These are phyloP conservation scores for Luffia ferchaultella DNA, from an alignment of 2,888 invertebrate species.

Conservation along the genomic window DNA sequence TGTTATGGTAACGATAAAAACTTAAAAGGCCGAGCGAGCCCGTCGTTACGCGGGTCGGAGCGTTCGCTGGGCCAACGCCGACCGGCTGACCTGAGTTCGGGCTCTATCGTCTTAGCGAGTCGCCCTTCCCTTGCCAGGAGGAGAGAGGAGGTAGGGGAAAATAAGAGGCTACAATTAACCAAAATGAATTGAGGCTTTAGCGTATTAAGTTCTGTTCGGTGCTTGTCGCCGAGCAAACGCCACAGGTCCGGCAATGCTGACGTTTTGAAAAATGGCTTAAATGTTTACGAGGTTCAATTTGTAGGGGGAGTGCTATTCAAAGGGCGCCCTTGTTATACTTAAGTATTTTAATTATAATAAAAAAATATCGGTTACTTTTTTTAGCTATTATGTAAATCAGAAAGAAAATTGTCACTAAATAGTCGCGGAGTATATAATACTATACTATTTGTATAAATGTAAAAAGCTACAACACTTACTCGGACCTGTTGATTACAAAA, in stretches of 20 bases:
- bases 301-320: background rate
- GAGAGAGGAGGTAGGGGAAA: conserved; percentile 19
- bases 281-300: background rate
- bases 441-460: no score
- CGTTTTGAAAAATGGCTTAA: background rate
- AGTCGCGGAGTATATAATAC: no score
- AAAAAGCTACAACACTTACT: no score
- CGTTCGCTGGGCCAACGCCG: no score
- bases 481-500: no score
- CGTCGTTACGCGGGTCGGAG: conserved; percentile 3
- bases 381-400: no score
- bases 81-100: no score
- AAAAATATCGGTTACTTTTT: no score
- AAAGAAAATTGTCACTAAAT: no score
- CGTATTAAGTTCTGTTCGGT: conserved; percentile 5
- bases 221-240: background rate
- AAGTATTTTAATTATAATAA: no score
- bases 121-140: no score
- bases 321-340: background rate
- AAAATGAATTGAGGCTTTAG: conserved; percentile 40
- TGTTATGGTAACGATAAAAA: conserved; percentile 23
- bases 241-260: background rate
- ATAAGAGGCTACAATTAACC: conserved; percentile 36
- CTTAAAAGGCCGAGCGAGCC: conserved; percentile 12
- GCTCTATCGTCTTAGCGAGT: no score